Evolutionary conservation across 1,140 invertebrate genomes (phyloP), one percentile per base, ranked within the genome.

Genomic region (Anastatus disparis): DNA sequence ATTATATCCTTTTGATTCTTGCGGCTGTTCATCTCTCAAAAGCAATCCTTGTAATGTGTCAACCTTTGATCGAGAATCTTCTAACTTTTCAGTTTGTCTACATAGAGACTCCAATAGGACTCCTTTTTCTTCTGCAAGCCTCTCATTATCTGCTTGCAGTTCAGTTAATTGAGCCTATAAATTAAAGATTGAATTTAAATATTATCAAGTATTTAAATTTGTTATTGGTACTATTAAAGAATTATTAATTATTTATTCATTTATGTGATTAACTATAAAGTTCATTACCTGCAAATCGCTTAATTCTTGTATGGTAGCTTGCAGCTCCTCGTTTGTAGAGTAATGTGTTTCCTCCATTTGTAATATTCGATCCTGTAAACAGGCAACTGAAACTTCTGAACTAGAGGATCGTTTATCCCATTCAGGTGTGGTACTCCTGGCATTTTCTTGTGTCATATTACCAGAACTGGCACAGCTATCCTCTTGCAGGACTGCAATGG

Each of bases 311-410:
- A 97, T 87, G 0, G 96, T 97, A 0, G 96, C 96, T 86, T 97
- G 95, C 1, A 98, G 87, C 84, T 98, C 96, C 85, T 98, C 96
- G 81, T 94, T 96, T n/a, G 96, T 97, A 56, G 92, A 92, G 75
- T 87, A 90, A 79, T 87, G 86, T 3, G 86, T 88, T 71, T 88
- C 88, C 73, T 88, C 88, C 87, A 88, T 88, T 84, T 97, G 95
- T 75, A 95, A 88, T 74, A 97, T 96, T 77, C 94, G 90, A 80
- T 97, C 95, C 82, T 97, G 95, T 42, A 97, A 87, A 84, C 95
- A 96, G 2, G 95, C 94, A 62, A 97, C 94, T 10, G 95, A 96
- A 15, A 96, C 91, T 83, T 97, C 95, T 79, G 94, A 94, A 62
- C 92, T 92, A 17, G 90, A 89, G 26, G 93, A 95, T 79, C 94